Evolutionary conservation across 2,113 vertebrate genomes (phyloP).

Genomic region (Callaeas wilsoni): DNA sequence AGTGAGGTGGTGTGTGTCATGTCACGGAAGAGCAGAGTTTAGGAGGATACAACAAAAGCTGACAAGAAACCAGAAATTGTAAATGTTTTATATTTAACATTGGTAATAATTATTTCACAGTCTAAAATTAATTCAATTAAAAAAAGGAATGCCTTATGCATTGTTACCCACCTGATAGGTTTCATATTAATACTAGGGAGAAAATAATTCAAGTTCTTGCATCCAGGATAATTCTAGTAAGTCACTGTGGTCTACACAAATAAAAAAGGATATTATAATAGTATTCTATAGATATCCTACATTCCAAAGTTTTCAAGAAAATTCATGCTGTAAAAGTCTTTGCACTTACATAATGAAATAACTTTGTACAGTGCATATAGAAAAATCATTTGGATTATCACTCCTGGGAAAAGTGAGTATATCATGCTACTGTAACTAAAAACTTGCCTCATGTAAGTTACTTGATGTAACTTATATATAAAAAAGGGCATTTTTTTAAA

Average conservation of each 20-base stretch:
- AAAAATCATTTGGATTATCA: background rate
- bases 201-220: conserved; percentile 20
- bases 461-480: background rate
- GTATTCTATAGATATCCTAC: background rate
- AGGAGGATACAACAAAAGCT: background rate
- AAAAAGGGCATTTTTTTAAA: conserved; percentile 1
- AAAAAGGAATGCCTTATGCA: background rate
- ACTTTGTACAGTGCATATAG: background rate
- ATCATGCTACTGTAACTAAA: background rate
- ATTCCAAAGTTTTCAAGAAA: background rate
- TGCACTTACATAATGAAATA: background rate
- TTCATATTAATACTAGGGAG: background rate
- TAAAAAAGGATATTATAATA: background rate
- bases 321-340: background rate
- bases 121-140: background rate
- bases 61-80: background rate
- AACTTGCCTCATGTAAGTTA: background rate
- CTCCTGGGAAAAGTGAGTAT: background rate
- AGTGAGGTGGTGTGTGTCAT: background rate
- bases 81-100: conserved; percentile 16
- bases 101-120: background rate
- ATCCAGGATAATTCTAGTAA: conserved; percentile 22
- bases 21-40: background rate
- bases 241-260: background rate
- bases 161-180: background rate